Percentiles rank a stretch among this genome's conserved stretches.
Evolutionary conservation across 2,888 invertebrate genomes (phyloP).

Genomic region (Hipparchia sbordonii): DNA sequence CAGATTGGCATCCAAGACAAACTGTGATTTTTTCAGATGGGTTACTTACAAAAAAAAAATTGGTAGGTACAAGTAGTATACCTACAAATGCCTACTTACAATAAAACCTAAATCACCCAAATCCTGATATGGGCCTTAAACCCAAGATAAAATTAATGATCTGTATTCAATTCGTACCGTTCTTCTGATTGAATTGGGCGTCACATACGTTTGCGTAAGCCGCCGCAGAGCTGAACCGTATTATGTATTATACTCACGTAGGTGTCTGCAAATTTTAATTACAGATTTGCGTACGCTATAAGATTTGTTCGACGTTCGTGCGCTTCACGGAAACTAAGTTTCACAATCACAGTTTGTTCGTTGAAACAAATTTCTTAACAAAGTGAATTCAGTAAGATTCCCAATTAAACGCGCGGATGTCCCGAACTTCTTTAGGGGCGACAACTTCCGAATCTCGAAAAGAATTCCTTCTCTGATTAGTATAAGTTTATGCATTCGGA

Average conservation of each 20-base stretch:
- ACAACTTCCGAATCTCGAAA: conserved; percentile 77
- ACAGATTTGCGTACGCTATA: conserved; percentile 39
- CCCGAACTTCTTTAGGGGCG: conserved; percentile 61
- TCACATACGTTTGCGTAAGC: conserved; percentile 41
- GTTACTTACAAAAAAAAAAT: too few species aligned
- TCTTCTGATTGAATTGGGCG: conserved; percentile 42
- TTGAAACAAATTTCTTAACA: conserved; percentile 65
- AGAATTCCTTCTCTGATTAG: conserved; percentile 79
- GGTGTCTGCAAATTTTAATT: conserved; percentile 48
- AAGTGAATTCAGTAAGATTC: conserved; percentile 77
- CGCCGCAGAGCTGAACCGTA: conserved; percentile 33
- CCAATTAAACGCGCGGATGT: conserved; percentile 79
- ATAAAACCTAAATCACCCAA: conserved; percentile 35
- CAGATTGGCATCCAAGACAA: too few species aligned
- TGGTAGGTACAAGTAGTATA: not conserved
- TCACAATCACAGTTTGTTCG: conserved; percentile 61
- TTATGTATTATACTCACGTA: conserved; percentile 55
- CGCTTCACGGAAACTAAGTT: conserved; percentile 50
- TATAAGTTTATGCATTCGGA: conserved; percentile 78
- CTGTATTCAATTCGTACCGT: conserved; percentile 42
- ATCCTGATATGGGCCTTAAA: conserved; percentile 37
- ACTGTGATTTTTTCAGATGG: too few species aligned
- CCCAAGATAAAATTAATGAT: conserved; percentile 43
- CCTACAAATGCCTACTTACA: conserved; percentile 4
- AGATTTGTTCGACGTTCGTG: conserved; percentile 32